Evolutionary conservation across 2,888 invertebrate species (phyloP).

Genomic region (Drosophila eohydei): DNA sequence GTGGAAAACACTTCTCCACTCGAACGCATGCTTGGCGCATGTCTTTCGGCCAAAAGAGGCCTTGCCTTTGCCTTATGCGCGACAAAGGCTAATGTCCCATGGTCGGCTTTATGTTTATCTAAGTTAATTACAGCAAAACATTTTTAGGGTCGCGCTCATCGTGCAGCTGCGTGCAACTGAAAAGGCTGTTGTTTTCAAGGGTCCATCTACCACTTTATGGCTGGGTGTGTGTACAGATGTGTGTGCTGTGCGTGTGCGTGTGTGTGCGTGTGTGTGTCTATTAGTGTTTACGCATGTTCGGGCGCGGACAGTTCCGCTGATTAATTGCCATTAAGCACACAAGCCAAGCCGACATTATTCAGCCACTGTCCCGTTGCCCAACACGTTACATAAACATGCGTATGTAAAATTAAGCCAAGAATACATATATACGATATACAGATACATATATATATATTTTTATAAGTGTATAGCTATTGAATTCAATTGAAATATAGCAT

Average conservation of each 20-base stretch:
- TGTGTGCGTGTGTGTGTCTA: slow-evolving; percentile 20
- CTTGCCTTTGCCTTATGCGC: slow-evolving; percentile 6
- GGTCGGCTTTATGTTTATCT: slow-evolving; percentile 71
- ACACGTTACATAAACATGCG: slow-evolving; percentile 30
- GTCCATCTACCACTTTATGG: slow-evolving; percentile 44
- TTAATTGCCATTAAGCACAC: slow-evolving; percentile 76
- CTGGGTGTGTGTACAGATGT: slow-evolving; percentile 13
- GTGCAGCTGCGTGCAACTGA: slow-evolving; percentile 54
- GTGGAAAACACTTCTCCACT: not conserved
- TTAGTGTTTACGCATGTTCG: slow-evolving; percentile 74
- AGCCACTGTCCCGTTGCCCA: slow-evolving; percentile 44
- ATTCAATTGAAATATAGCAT: slow-evolving; percentile 22
- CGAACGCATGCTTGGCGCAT: slow-evolving; percentile 23
- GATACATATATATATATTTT: not conserved
- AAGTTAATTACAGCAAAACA: slow-evolving; percentile 81
- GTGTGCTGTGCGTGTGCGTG: slow-evolving; percentile 10
- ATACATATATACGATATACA: not conserved
- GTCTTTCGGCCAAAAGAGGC: slow-evolving; percentile 31
- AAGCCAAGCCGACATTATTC: slow-evolving; percentile 62
- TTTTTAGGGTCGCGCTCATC: slow-evolving; percentile 68
- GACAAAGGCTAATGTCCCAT: slow-evolving; percentile 62
- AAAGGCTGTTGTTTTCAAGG: slow-evolving; percentile 40
- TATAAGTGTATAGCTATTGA: not conserved
- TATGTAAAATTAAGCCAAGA: slow-evolving; percentile 13
- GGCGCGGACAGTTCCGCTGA: slow-evolving; percentile 81